Base-by-base conservation (phyloP, 2,113 vertebrate genomes). In the Pavo muticus region DNA sequence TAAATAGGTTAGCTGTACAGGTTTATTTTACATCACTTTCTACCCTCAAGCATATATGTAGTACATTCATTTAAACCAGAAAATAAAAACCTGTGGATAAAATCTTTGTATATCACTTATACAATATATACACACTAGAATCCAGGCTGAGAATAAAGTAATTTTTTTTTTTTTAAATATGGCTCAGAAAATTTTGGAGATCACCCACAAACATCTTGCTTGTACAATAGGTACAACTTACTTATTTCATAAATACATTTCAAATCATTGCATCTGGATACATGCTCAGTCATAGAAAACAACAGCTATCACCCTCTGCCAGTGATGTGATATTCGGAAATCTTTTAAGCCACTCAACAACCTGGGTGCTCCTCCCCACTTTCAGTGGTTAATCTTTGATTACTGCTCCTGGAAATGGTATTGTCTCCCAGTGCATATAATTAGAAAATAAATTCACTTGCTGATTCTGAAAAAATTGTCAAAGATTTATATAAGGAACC, bases 401-500 rank as follows among this genome's bases (percentile, higher is more conserved):
- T 63, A 29, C 63, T 56, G 57, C 35, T 87, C n/a, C n/a, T 91
- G 59, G 72, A 93, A 94, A 78, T 57, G 4, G 29, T 19, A 87
- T 60, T 95, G 69, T 93, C 91, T 94, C 72, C 71, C 48, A 68
- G 35, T 68, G 71, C 9, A 35, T 0, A n/a, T 20, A 32, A 79
- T 57, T 69, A 64, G 59, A 91, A 96, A 90, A 94, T 60, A 88
- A 94, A 85, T n/a, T 80, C 71, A 59, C 59, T 27, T 86, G 76
- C 80, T 75, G 75, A 83, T 91, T 80, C 84, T 73, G 79, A 92
- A 93, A 94, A 95, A 96, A 80, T 65, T 59, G 93, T 88, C 87
- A 88, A 76, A 86, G 75, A 82, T 20, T 70, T 65, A 29, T 72
- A 72, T 45, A 72, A 94, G 96, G 83, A 96, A 64, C 3, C n/a